Evolutionary conservation across 2,113 vertebrate genomes (phyloP).

Genomic region (Gobio gobio): DNA sequence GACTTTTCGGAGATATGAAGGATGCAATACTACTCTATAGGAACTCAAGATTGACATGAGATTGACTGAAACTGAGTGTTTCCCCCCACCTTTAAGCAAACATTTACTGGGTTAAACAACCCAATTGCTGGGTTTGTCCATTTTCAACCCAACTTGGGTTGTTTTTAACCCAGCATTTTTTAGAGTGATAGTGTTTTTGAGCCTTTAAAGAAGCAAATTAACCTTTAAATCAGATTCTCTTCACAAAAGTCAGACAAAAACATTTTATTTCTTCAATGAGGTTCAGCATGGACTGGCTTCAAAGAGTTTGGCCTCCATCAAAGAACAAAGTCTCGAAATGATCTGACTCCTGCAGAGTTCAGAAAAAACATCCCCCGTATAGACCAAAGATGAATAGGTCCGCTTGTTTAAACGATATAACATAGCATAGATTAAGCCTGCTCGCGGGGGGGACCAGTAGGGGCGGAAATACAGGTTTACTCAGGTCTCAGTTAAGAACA

Average conservation of each 20-base stretch:
- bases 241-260: not conserved
- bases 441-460: conserved; percentile 64
- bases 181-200: not conserved
- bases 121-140: no score
- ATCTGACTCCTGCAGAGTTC: conserved; percentile 38
- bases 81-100: no score
- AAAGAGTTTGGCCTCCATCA: conserved; percentile 11
- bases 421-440: conserved; percentile 63
- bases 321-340: conserved; percentile 16
- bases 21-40: no score
- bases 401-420: conserved; percentile 60
- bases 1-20: no score
- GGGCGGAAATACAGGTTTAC: conserved; percentile 61
- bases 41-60: no score
- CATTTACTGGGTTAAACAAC: no score
- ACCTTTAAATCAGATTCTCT: not conserved
- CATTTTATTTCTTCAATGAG: not conserved
- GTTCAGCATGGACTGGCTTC: not conserved
- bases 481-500: conserved; percentile 33
- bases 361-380: conserved; percentile 51
- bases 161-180: no score
- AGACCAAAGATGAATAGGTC: conserved; percentile 55
- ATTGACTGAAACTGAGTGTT: no score
- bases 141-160: no score
- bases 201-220: not conserved